Evolutionary conservation across 2,113 vertebrate species (phyloP).

Genomic region (Cyanoderma ruficeps): DNA sequence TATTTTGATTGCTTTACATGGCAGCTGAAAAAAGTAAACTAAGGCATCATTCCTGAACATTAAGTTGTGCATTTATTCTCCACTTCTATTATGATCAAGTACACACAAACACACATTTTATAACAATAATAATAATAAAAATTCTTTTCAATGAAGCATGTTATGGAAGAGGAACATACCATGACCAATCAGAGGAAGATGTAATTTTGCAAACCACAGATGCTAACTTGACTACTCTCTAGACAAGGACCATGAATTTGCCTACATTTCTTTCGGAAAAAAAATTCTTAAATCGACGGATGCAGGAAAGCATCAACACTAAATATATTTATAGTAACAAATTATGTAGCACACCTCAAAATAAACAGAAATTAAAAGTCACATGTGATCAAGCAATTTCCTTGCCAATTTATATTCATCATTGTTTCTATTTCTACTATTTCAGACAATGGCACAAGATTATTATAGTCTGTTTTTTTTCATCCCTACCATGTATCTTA

Average conservation of each 20-base stretch:
- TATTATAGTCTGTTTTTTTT: neutral
- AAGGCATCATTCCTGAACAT: slow-evolving; percentile 6
- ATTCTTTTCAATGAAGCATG: neutral
- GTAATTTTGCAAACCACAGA: slow-evolving; percentile 20
- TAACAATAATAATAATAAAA: neutral
- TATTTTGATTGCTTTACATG: neutral
- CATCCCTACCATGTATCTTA: neutral
- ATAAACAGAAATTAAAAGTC: neutral
- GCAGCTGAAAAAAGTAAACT: slow-evolving; percentile 4
- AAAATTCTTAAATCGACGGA: neutral
- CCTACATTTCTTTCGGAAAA: neutral
- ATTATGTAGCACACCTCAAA: neutral
- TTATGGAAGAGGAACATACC: neutral
- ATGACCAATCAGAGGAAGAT: neutral
- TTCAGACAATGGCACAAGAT: neutral
- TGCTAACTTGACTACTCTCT: neutral
- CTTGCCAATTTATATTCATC: neutral
- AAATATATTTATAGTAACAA: neutral
- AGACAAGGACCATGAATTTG: neutral
- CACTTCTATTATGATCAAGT: neutral
- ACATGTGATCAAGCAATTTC: neutral
- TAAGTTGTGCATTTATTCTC: neutral
- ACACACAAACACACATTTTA: neutral
- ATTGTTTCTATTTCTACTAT: neutral
- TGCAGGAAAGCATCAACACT: neutral